A percentile compares a stretch with the other conserved stretches of the same genome.
Conservation (phyloP, 2,113 vertebrate genomes). For the Pterophyllum scalare region DNA sequence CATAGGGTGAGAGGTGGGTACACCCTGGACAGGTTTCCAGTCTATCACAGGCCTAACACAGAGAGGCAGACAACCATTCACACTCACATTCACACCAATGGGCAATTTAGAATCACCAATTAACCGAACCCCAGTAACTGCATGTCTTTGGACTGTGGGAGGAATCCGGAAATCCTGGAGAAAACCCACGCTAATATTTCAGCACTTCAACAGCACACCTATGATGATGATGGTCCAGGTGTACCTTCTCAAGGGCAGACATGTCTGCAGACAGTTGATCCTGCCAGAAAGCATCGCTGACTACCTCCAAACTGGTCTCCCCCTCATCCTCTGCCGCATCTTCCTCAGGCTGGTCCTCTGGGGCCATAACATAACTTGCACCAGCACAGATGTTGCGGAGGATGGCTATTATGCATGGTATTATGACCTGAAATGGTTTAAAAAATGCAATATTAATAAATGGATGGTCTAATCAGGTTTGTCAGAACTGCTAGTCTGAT, state of each 20-base stretch:
- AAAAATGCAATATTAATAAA: background rate
- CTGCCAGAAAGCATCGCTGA: background rate
- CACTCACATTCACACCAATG: no score
- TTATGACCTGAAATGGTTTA: background rate
- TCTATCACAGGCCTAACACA: no score
- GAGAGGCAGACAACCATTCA: no score
- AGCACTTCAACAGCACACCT: background rate
- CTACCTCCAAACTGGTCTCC: background rate
- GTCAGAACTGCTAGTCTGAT: slow-evolving; percentile 18
- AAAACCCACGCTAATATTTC: background rate
- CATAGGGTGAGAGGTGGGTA: no score
- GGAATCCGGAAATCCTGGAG: no score
- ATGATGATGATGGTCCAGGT: background rate
- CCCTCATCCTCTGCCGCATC: background rate
- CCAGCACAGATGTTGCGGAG: background rate
- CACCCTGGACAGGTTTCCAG: no score
- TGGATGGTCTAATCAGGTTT: background rate
- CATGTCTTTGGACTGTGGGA: no score
- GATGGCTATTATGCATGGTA: background rate
- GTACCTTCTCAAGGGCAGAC: background rate
- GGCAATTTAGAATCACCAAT: no score
- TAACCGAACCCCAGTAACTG: no score
- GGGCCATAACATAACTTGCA: background rate
- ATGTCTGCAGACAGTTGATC: background rate
- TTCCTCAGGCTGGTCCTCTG: background rate